Conservation (phyloP, 2,113 vertebrate species). For the Orientallactaga bullata region DNA sequence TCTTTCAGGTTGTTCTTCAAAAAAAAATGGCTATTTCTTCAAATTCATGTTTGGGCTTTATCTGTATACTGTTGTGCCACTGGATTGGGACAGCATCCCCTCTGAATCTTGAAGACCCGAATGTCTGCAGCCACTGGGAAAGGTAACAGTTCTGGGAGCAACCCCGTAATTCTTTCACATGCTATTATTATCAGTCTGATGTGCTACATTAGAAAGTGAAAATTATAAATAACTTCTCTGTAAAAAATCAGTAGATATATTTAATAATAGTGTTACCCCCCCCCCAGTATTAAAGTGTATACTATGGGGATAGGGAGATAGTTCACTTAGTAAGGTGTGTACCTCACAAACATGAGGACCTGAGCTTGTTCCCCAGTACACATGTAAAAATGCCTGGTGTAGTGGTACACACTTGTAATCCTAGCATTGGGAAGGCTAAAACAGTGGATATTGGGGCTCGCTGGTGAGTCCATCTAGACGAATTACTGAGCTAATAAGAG, state of each 20-base stretch:
- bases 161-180: neutral
- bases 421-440: too few species aligned
- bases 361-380: too few species aligned
- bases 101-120: conserved; percentile 97
- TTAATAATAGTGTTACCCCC: neutral
- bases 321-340: too few species aligned
- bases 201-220: neutral
- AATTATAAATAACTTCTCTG: conserved; percentile 41
- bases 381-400: too few species aligned
- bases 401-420: too few species aligned
- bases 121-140: conserved; percentile 99
- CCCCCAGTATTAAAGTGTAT: neutral
- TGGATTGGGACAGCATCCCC: conserved; percentile 87
- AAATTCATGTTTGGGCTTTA: conserved; percentile 78
- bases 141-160: conserved; percentile 89
- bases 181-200: neutral
- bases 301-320: neutral
- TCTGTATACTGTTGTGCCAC: conserved; percentile 86
- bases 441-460: too few species aligned
- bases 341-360: too few species aligned
- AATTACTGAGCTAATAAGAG: too few species aligned
- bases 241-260: conserved; percentile 22
- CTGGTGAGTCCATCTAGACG: too few species aligned
- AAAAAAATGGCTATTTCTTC: conserved; percentile 88
- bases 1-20: conserved; percentile 84